Conservation (phyloP, 2,113 vertebrate genomes). For the Prietella phreatophila region DNA sequence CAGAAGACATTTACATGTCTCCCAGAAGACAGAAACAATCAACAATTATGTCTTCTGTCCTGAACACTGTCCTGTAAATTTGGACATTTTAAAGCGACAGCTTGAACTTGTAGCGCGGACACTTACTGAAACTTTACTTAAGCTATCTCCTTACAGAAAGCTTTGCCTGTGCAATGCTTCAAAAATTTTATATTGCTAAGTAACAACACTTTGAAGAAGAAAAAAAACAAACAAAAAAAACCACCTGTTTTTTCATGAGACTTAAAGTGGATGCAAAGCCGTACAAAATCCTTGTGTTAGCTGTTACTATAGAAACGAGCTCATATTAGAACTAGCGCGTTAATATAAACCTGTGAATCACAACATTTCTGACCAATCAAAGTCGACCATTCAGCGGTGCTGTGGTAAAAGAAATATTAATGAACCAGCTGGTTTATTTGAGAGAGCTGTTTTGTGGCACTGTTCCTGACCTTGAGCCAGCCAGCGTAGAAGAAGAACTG, state of each 20-base stretch:
- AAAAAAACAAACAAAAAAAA: no score
- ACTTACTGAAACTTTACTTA: background rate
- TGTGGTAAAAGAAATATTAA: background rate
- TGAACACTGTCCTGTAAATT: background rate
- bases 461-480: constrained; percentile 86
- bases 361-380: background rate
- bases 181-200: background rate
- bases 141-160: background rate
- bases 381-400: background rate
- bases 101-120: background rate
- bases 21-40: no score
- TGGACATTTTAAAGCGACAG: background rate
- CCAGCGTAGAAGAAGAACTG: constrained; percentile 95
- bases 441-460: background rate
- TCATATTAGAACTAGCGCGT: background rate
- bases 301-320: background rate
- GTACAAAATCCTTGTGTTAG: background rate
- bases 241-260: background rate
- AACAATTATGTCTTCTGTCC: background rate
- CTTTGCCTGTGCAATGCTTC: background rate
- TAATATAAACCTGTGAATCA: background rate
- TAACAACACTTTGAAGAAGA: no score
- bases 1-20: no score
- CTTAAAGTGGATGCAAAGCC: background rate
- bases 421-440: background rate